A percentile compares a stretch with the other conserved stretches of the same genome.
These are phyloP conservation scores for Timema podura DNA, from an alignment of 2,888 invertebrate genomes.

Conservation along the genomic window DNA sequence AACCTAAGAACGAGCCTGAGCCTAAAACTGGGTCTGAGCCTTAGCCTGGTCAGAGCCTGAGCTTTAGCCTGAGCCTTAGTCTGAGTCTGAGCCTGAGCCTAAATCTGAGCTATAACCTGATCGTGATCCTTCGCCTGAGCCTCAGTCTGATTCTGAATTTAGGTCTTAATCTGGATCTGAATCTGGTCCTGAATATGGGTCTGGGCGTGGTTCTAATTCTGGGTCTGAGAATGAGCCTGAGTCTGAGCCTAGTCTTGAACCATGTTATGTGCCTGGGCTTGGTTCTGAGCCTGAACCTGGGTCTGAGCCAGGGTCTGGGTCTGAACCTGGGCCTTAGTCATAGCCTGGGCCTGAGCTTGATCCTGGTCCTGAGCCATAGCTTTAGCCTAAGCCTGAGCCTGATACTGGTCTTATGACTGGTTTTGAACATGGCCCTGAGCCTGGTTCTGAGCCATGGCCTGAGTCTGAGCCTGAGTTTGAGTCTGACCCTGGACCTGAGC, in stretches of 20 bases:
- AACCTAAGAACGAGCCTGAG: conserved; percentile 8
- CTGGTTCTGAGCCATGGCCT: conserved; percentile 2
- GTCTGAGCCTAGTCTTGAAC: too few species aligned
- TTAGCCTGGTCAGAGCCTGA: conserved; percentile 26
- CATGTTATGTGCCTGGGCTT: too few species aligned
- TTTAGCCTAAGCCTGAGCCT: conserved; percentile 4
- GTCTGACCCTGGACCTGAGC: neutral
- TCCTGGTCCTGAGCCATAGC: too few species aligned
- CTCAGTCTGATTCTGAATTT: conserved; percentile 32
- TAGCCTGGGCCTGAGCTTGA: too few species aligned
- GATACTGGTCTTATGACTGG: neutral
- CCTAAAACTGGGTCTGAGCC: neutral
- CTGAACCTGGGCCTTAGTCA: too few species aligned
- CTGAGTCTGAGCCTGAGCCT: too few species aligned
- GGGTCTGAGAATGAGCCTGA: conserved; percentile 13
- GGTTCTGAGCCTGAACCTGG: too few species aligned
- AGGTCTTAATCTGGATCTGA: conserved; percentile 23
- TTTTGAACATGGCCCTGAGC: too few species aligned
- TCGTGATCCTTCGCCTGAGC: too few species aligned
- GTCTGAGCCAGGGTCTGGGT: too few species aligned
- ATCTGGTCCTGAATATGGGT: too few species aligned
- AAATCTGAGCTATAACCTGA: conserved; percentile 34
- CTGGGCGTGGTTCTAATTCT: neutral
- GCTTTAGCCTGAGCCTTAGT: conserved; percentile 2
- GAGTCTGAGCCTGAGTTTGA: neutral